phyloP scores from a whole-genome alignment of 2,113 vertebrate species.

The Balaeniceps rex region DNA sequence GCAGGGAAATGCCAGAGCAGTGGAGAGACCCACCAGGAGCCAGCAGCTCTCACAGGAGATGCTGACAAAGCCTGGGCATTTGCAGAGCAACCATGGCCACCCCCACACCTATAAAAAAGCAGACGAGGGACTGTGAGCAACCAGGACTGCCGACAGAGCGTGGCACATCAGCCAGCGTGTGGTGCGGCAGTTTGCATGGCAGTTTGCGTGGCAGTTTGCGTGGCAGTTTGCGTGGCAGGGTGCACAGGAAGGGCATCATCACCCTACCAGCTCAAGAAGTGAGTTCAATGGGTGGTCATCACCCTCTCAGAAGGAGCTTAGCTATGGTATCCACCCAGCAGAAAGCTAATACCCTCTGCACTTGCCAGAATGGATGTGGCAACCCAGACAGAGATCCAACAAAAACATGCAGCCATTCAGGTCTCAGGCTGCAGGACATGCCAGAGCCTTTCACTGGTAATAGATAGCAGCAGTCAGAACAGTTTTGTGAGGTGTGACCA shows the following conservation, averaged over 20 bases:
- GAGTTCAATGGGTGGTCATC: neutral
- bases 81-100: neutral
- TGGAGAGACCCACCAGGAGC: neutral
- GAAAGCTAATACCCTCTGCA: neutral
- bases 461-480: neutral
- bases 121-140: neutral
- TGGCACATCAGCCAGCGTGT: fast-evolving
- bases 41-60: neutral
- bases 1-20: neutral
- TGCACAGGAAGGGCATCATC: neutral
- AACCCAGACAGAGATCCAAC: neutral
- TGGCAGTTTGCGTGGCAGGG: neutral
- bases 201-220: neutral
- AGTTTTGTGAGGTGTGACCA: neutral
- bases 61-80: neutral
- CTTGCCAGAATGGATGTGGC: neutral
- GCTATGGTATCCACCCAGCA: neutral
- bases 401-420: neutral
- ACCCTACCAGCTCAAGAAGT: neutral
- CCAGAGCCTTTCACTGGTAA: neutral
- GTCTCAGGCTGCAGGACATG: neutral
- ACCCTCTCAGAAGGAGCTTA: neutral
- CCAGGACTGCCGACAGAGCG: neutral
- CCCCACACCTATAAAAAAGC: too few relatives aligned
- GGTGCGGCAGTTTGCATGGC: neutral